Evolutionary conservation across 2,888 invertebrate genomes (phyloP).

Genomic region (Eilema sororculum): DNA sequence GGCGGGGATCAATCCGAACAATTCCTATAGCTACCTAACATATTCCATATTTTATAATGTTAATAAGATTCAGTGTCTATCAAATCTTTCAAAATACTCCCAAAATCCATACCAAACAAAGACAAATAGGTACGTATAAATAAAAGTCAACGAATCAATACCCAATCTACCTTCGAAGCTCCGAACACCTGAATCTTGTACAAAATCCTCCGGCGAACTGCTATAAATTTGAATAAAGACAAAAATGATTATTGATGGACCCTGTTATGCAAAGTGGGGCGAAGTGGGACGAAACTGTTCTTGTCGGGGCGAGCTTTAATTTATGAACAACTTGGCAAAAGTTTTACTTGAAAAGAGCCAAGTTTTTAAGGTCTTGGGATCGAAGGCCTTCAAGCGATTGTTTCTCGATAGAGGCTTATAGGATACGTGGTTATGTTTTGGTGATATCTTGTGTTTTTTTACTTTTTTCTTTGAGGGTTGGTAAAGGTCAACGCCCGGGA

Average conservation of each 20-base stretch:
- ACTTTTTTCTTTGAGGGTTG: too few species aligned
- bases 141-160: slow-evolving; percentile 13
- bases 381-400: neutral
- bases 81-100: neutral
- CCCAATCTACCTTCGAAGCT: slow-evolving; percentile 14
- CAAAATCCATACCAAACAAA: neutral
- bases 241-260: slow-evolving; percentile 67
- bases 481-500: too few species aligned
- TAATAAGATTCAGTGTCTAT: too few species aligned
- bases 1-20: too few species aligned
- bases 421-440: neutral
- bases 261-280: slow-evolving; percentile 60
- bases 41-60: too few species aligned
- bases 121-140: neutral
- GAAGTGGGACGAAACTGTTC: slow-evolving; percentile 46
- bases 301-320: slow-evolving; percentile 35
- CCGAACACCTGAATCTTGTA: slow-evolving; percentile 54
- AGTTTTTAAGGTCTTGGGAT: neutral
- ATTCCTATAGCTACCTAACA: too few species aligned
- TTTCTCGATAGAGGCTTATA: neutral
- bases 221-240: slow-evolving; percentile 66
- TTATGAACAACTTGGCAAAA: slow-evolving; percentile 41
- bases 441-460: neutral
- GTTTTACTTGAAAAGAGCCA: slow-evolving; percentile 24
- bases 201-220: slow-evolving; percentile 39